These are phyloP conservation scores for Labrus mixtus DNA, from an alignment of 2,113 vertebrate species.

Conservation along the genomic window DNA sequence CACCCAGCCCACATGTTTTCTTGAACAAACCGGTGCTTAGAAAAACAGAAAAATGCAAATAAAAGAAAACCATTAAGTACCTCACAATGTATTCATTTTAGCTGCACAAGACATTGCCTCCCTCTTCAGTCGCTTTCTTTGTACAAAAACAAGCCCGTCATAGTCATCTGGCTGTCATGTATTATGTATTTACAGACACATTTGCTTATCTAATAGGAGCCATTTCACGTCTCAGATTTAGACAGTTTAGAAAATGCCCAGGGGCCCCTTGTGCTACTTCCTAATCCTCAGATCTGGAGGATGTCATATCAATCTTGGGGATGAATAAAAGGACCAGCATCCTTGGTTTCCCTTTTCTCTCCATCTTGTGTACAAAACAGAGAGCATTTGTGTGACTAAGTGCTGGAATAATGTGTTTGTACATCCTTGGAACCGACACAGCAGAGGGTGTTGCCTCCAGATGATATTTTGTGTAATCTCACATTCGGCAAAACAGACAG, in stretches of 20 bases:
- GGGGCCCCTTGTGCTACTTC: constrained; percentile 39
- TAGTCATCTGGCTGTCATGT: constrained; percentile 39
- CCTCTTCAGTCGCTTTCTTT: constrained; percentile 16
- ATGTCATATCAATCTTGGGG: constrained; percentile 45
- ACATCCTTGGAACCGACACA: constrained; percentile 31
- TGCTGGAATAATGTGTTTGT: constrained; percentile 37
- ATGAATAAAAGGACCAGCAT: constrained; percentile 48
- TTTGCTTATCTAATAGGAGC: constrained; percentile 76
- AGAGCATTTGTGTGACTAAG: constrained; percentile 51
- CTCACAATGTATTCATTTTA: constrained; percentile 30
- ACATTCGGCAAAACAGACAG: constrained; percentile 49
- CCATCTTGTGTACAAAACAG: constrained; percentile 39
- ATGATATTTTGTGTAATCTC: constrained; percentile 52
- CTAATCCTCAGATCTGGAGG: constrained; percentile 67
- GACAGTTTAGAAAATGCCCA: constrained; percentile 60
- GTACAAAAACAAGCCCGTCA: constrained; percentile 48
- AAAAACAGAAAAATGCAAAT: constrained; percentile 60
- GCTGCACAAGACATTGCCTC: constrained; percentile 30
- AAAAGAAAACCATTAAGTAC: constrained; percentile 51
- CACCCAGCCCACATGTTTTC: constrained; percentile 45
- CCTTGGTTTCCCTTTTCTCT: constrained; percentile 12
- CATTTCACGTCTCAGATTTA: constrained; percentile 71
- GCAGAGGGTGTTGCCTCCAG: constrained; percentile 28
- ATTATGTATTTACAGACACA: constrained; percentile 68
- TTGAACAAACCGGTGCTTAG: constrained; percentile 34